A percentile compares a stretch with the other conserved stretches of the same genome.
These are phyloP conservation scores for Phylloscopus whistleri DNA, from an alignment of 2,113 vertebrate species.

Conservation along the genomic window DNA sequence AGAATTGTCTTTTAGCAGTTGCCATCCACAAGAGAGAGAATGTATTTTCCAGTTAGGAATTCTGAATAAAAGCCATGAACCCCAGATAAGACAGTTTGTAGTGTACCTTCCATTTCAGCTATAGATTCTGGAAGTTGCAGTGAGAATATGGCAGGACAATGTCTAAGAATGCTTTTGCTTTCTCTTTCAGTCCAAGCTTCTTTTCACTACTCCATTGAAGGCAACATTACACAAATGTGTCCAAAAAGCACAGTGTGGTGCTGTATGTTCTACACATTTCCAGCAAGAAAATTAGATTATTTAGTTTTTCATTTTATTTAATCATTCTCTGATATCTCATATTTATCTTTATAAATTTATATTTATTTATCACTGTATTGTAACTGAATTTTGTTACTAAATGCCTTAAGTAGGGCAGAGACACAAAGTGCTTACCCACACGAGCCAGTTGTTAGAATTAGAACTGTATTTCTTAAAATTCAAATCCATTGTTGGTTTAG, in stretches of 20 bases:
- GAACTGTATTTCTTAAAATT: background rate
- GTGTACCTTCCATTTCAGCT: background rate
- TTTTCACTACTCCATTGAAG: background rate
- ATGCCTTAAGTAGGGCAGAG: background rate
- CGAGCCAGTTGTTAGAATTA: background rate
- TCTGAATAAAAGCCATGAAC: background rate
- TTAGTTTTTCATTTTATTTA: background rate
- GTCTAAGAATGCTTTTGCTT: background rate
- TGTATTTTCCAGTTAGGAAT: background rate
- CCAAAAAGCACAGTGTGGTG: background rate
- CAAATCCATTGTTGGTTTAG: background rate
- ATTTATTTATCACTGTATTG: background rate
- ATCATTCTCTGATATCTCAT: background rate
- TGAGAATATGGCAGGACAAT: background rate
- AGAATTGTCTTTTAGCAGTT: background rate
- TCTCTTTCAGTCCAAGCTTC: background rate
- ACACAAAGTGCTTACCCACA: background rate
- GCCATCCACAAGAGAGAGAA: background rate
- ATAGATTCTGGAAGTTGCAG: background rate
- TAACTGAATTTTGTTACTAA: background rate
- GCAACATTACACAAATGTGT: background rate
- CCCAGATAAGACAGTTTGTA: background rate
- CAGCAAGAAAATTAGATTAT: background rate
- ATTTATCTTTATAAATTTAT: background rate
- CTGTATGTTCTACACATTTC: background rate